Evolutionary conservation across 2,797 vertebrate genomes (phyloP), one percentile per base, ranked within the genome.

Genomic region (Diceros bicornis): DNA sequence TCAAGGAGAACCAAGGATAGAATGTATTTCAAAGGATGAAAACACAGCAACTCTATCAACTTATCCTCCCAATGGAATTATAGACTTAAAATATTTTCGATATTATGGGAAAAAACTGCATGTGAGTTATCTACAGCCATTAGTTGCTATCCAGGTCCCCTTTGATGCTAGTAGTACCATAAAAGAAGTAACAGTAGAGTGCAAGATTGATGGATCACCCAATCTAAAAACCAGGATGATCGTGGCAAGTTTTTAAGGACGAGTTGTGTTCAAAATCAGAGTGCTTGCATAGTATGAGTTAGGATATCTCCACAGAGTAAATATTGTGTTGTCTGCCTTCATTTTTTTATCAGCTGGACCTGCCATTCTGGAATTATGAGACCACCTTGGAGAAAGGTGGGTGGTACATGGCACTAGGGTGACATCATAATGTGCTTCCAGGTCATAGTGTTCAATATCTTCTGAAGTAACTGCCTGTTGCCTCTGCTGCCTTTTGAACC

Each of bases 1-100:
- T 44, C 34, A 97, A 96, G 99, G 99, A 98, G 97, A 99, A 7
- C 99, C 99, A 29, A 98, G 69, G 89, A 99, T 99, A 98, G 95
- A 97, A 6, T 99, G 99, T 90, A 96, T 92, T 23, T 66, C 98
- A 79, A 99, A 99, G 99, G 99, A 37, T 59, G 52, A 37, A 78
- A 78, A 34, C 52, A 78, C 23, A 78, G 75, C 50, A 57, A 34
- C 52, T 78, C 7, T 79, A 79, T 25, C 23, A 57, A 79, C n/a
- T 79, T 79, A 79, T 59, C 52, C 23, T 79, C 13, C 7, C n/a
- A 37, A 17, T 79, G 23, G n/a, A 79, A 57, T 55, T 55, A 78
- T 34, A 57, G 75, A 34, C n/a, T 37, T 79, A 59, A 57, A 59
- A 59, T 57, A 27, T 57, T 79, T 79, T 79, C 52, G 13, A 17